Base-by-base conservation (phyloP, 2,888 invertebrate genomes). In the Lasioglossum marginatum region DNA sequence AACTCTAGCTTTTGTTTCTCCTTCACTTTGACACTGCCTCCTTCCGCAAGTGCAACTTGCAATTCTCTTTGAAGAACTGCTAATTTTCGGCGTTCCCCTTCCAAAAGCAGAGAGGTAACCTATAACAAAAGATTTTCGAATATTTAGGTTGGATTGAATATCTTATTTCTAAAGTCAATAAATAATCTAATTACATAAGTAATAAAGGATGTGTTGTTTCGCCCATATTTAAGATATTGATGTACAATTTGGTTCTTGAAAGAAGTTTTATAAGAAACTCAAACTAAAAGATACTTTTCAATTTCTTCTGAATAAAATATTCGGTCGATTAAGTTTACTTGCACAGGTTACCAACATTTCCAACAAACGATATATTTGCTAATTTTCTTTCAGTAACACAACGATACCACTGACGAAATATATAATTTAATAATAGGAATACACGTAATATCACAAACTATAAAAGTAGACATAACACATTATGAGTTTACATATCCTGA, bases 71-170 rank as follows among this genome's bases (percentile, higher is more conserved):
- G 97, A 82, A 97, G 95, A 48, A 97, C 97, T 57, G 96, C 95
- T 86, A 97, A 95, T 94, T 97, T 97, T 80, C 97, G 95, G 84
- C 97, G 95, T 94, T 97, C 97, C 10, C 97, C 97, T 95, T 97
- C 97, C 89, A 97, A 95, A 88, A 97, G 95, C 83, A 97, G 95
- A 89, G 97, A 97, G 57, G 97, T 97, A 85, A 97, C 97, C 97
- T 97, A 95, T 70, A 95, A 94, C 43, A 72, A 14, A 57, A n/a
- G 0, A 10, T n/a, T 12, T n/a, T 57, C 57, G n/a, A n/a, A 10
- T n/a, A 12, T 23, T 57, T n/a, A 10, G 48, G 6, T 52, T 52
- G 23, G 16, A 19, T 6, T 48, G 48, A 23, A 19, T 48, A 48
- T 48, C 19, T 19, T 23, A 48, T 1, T 48, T 5, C 48, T 23